Evolutionary conservation across 2,113 vertebrate species (phyloP).

Genomic region (Psilopsiagon aymara): DNA sequence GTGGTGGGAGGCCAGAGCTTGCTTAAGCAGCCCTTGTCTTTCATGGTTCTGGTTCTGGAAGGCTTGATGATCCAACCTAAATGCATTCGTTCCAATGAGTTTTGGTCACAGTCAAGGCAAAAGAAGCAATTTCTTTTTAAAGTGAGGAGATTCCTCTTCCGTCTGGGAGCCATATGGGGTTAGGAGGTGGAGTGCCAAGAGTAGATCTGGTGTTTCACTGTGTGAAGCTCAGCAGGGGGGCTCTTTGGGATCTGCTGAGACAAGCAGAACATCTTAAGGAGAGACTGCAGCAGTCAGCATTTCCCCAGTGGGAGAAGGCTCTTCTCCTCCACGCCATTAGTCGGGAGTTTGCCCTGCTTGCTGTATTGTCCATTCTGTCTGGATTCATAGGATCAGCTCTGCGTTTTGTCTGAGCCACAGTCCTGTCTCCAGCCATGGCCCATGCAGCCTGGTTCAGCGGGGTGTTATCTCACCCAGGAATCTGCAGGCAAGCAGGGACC

Average conservation of each 20-base stretch:
- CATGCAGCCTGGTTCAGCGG: background rate
- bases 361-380: rapidly evolving
- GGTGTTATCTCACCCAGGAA: conserved; percentile 18
- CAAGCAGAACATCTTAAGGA: background rate
- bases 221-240: background rate
- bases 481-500: background rate
- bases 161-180: background rate
- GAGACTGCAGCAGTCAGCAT: background rate
- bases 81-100: background rate
- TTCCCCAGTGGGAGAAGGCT: background rate
- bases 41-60: background rate
- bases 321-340: background rate
- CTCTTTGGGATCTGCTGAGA: background rate
- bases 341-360: background rate
- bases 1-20: background rate
- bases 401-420: background rate
- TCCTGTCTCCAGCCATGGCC: background rate
- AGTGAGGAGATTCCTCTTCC: background rate
- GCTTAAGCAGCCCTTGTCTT: background rate
- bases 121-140: background rate
- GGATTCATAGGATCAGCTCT: background rate
- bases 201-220: background rate
- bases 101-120: background rate
- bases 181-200: background rate
- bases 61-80: background rate